phyloP scores from a whole-genome alignment of 2,113 vertebrate species.

The Rattus rattus region DNA sequence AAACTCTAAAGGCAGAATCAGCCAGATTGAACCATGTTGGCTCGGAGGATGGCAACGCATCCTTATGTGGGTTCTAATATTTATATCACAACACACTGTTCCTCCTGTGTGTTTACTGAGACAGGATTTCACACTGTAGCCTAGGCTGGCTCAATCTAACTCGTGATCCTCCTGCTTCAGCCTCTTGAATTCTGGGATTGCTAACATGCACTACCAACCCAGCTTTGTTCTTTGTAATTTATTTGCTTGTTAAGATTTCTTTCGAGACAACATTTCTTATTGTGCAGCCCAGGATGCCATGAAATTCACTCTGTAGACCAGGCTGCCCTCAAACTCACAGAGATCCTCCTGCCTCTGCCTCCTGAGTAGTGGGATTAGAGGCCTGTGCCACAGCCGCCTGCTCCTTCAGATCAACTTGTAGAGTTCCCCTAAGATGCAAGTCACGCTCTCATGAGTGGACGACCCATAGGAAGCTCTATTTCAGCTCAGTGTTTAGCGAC shows the following conservation, averaged over 20 bases:
- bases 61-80: neutral
- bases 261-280: neutral
- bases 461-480: neutral
- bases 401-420: slow-evolving; percentile 58
- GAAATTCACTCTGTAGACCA: neutral
- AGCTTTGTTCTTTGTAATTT: neutral
- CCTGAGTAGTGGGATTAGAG: neutral
- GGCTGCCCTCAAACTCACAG: neutral
- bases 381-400: neutral
- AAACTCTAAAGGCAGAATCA: slow-evolving; percentile 42
- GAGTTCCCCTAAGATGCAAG: slow-evolving; percentile 31
- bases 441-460: slow-evolving; percentile 2
- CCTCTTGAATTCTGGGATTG: neutral
- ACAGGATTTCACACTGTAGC: neutral
- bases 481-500: slow-evolving; percentile 41
- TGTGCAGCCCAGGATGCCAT: neutral
- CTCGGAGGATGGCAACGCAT: neutral
- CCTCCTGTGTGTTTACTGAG: neutral
- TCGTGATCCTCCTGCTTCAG: neutral
- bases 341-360: neutral
- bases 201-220: no score
- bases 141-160: neutral
- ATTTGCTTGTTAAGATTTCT: neutral
- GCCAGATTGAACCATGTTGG: slow-evolving; percentile 20
- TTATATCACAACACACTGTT: neutral